Percentiles rank a stretch among this genome's conserved stretches.
These are phyloP conservation scores for Drosophila niveifrons DNA, from an alignment of 2,888 invertebrate species.

Conservation along the genomic window DNA sequence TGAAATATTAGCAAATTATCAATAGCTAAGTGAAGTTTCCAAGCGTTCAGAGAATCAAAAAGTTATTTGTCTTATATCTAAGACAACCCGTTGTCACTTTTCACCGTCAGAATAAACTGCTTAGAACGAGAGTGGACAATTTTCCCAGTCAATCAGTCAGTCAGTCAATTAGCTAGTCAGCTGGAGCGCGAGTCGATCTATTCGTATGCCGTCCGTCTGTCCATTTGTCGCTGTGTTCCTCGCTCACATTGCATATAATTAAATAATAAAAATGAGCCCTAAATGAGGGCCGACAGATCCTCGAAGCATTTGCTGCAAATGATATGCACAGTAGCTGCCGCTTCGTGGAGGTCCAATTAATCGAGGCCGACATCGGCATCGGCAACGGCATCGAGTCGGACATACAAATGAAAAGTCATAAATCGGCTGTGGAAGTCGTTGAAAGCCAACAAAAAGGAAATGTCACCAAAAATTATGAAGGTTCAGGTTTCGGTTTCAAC, in stretches of 20 bases:
- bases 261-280: constrained; percentile 64
- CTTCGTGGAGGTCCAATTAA: constrained; percentile 82
- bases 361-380: constrained; percentile 54
- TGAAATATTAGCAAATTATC: no score
- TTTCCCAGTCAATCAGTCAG: constrained; percentile 1
- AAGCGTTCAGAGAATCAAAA: no score
- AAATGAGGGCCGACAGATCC: constrained; percentile 49
- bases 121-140: neutral
- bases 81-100: neutral
- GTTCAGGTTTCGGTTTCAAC: constrained; percentile 47
- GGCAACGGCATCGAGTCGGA: constrained; percentile 59
- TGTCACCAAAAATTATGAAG: constrained; percentile 82
- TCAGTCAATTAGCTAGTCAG: constrained; percentile 14
- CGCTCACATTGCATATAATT: constrained; percentile 50
- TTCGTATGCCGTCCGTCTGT: constrained; percentile 1
- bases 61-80: no score
- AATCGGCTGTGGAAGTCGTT: constrained; percentile 56
- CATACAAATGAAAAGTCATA: constrained; percentile 80
- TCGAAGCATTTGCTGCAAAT: constrained; percentile 42
- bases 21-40: no score
- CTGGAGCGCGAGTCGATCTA: neutral
- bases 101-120: neutral
- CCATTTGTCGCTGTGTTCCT: constrained; percentile 2
- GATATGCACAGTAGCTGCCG: constrained; percentile 75
- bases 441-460: constrained; percentile 62